phyloP scores from a whole-genome alignment of 1,140 invertebrate genomes.

The Drosophila burlai region DNA sequence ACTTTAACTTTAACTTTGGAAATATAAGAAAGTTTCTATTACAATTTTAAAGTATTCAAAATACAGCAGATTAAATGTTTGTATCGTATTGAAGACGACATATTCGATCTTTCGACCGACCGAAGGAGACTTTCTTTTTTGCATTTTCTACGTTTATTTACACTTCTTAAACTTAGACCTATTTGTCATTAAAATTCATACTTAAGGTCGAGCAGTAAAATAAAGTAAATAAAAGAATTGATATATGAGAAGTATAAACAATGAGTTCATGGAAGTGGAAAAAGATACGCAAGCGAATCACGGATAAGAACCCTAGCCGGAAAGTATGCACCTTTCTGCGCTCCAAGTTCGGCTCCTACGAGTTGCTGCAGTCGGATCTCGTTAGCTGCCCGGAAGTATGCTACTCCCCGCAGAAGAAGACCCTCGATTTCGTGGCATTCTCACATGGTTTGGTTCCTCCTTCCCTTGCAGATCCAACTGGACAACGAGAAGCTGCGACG shows the following conservation, averaged over 20 bases:
- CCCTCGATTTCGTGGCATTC: too few relatives aligned
- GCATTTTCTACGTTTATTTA: neutral
- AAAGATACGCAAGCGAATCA: neutral
- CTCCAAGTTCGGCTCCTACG: neutral
- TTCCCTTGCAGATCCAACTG: conserved; percentile 74
- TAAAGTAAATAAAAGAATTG: neutral
- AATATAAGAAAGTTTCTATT: too few relatives aligned
- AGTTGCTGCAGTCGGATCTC: neutral
- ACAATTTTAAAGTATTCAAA: too few relatives aligned
- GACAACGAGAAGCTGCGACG: conserved; percentile 84
- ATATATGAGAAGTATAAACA: neutral
- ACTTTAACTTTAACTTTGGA: too few relatives aligned
- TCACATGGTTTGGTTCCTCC: neutral
- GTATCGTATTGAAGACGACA: too few relatives aligned
- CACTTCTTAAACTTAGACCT: neutral
- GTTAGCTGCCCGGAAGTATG: conserved; percentile 38
- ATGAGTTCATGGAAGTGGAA: conserved; percentile 24
- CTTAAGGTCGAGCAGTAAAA: neutral
- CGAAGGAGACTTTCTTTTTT: too few relatives aligned
- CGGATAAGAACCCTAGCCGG: neutral
- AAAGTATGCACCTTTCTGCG: conserved; percentile 31
- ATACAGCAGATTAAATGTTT: too few relatives aligned
- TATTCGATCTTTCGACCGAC: too few relatives aligned
- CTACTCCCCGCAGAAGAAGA: neutral
- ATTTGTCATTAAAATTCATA: neutral